These are phyloP conservation scores for Poeciliopsis presidionis DNA, from an alignment of 2,797 vertebrate genomes.

Conservation along the genomic window DNA sequence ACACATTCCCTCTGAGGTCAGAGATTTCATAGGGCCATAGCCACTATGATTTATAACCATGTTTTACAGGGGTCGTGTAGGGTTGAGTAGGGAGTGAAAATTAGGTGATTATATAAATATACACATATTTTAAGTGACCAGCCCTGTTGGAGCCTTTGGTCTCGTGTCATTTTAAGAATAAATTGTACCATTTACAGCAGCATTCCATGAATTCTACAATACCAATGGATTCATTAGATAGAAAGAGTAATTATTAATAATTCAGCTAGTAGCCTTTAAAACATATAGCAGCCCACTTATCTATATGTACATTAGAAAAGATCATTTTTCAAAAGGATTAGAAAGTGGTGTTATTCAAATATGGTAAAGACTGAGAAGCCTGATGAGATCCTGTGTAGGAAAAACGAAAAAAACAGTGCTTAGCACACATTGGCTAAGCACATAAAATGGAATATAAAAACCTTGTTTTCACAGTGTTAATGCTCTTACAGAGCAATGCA, in stretches of 20 bases:
- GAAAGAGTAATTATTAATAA: constrained; percentile 44
- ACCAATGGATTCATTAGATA: constrained; percentile 57
- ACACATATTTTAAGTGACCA: constrained; percentile 35
- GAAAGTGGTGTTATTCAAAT: constrained; percentile 4
- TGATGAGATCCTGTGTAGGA: background rate
- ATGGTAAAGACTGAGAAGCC: background rate
- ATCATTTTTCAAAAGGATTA: constrained; percentile 15
- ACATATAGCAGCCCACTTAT: constrained; percentile 44
- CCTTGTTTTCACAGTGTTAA: background rate
- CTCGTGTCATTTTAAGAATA: constrained; percentile 31
- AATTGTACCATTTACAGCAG: constrained; percentile 48
- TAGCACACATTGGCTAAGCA: background rate
- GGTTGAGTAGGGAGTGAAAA: constrained; percentile 5
- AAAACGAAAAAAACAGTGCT: background rate
- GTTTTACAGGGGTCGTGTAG: constrained; percentile 15
- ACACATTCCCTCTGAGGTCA: constrained; percentile 22
- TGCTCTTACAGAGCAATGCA: background rate
- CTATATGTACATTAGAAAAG: constrained; percentile 44
- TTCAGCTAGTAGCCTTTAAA: constrained; percentile 47
- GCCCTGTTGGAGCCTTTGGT: constrained; percentile 21
- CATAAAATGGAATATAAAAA: background rate
- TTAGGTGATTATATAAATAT: constrained; percentile 23
- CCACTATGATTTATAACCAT: constrained; percentile 48
- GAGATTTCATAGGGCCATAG: constrained; percentile 17
- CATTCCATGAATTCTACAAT: constrained; percentile 18